Base-by-base conservation (phyloP, 2,797 vertebrate genomes). In the Liparis tanakae region DNA sequence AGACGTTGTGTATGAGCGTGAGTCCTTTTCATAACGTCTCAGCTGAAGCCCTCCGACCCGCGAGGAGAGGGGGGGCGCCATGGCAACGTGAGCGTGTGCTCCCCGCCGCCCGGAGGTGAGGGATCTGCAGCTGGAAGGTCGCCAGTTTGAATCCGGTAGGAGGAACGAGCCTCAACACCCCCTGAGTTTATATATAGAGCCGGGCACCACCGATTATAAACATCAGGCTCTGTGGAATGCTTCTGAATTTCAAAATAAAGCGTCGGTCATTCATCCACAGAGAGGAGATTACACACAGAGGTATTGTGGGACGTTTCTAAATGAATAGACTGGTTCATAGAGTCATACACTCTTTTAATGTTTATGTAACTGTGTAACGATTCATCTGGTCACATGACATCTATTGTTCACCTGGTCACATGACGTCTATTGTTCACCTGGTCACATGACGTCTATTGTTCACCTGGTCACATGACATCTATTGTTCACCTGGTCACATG, bases 101-200 rank as follows among this genome's bases (percentile, higher is more conserved):
- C 53, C 53, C 67, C 10, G 8, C 48, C 67, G 77, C 81, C 79
- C 36, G 79, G 67, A 75, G 80, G 82, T 78, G 57, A 80, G 41
- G 68, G 79, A 85, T 69, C 66, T 53, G 57, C 0, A 70, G 74
- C 76, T 87, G 87, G 86, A 83, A 85, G 90, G 87, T 89, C 65
- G 77, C 89, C 91, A 79, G 70, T 61, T 53, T 57, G 41, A 55
- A 44, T 81, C 3, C 72, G 53, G 72, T 67, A 58, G 79, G 77
- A 84, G 78, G 73, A 83, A 78, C 72, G 70, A 89, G 25, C 25
- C 25, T 30, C 72, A 88, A 84, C 79, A 85, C 80, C 72, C 75
- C 64, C 74, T 74, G 20, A 63, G 62, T 65, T 62, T 70, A 60
- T 70, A 79, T 56, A 73, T 66, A 56, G 85, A 83, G 43, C 67